Evolutionary conservation across 2,797 vertebrate species (phyloP).

Genomic region (Apogon hyalosoma): DNA sequence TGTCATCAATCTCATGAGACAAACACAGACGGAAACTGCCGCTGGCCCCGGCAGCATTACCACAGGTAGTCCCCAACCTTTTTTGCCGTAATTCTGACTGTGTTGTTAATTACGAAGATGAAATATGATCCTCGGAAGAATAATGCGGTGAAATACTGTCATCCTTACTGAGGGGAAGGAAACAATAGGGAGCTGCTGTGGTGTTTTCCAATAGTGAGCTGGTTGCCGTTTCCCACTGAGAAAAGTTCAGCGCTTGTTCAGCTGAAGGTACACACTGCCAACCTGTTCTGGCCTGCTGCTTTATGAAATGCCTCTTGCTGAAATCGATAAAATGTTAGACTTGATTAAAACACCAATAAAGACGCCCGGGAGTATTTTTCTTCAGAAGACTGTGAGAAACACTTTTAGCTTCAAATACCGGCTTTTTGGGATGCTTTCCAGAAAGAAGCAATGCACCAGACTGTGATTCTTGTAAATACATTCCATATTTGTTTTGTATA

Average conservation of each 20-base stretch:
- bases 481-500: slow-evolving; percentile 15
- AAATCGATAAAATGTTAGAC: slow-evolving; percentile 78
- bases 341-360: slow-evolving; percentile 82
- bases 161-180: slow-evolving; percentile 1
- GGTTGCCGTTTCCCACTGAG: slow-evolving; percentile 47
- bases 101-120: slow-evolving; percentile 61
- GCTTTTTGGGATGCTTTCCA: slow-evolving; percentile 31
- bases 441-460: slow-evolving; percentile 23
- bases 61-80: slow-evolving; percentile 57
- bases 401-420: slow-evolving; percentile 38
- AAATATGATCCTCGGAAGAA: slow-evolving; percentile 35
- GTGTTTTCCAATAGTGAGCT: slow-evolving; percentile 16
- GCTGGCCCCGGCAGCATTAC: slow-evolving; percentile 36
- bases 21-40: slow-evolving; percentile 45
- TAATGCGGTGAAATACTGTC: slow-evolving; percentile 16
- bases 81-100: slow-evolving; percentile 49
- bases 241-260: slow-evolving; percentile 68
- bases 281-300: slow-evolving; percentile 68
- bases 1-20: slow-evolving; percentile 66
- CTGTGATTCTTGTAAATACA: slow-evolving; percentile 23
- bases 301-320: slow-evolving; percentile 77
- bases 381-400: slow-evolving; percentile 47
- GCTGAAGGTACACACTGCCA: slow-evolving; percentile 65
- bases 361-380: slow-evolving; percentile 66
- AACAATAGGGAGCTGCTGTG: neutral